Conservation (phyloP, 2,888 invertebrate genomes). For the Atrina japonica region DNA sequence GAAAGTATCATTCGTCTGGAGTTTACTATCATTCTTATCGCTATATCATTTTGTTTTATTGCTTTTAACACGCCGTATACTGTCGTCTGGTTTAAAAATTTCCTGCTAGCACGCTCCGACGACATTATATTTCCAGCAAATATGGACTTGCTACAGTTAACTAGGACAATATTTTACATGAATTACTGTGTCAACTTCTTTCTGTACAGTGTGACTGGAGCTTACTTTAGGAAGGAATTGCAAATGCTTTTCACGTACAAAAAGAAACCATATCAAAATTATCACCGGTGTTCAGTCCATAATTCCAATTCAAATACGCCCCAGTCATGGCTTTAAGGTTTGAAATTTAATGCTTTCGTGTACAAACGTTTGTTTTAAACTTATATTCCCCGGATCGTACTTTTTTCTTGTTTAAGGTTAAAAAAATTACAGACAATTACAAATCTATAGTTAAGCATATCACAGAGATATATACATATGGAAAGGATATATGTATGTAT, state of each 20-base stretch:
- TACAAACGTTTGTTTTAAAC: no score
- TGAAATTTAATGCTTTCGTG: no score
- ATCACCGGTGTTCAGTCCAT: conserved; percentile 56
- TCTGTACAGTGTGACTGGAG: conserved; percentile 74
- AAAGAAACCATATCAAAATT: conserved; percentile 51
- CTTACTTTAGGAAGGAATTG: conserved; percentile 73
- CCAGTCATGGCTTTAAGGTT: conserved; percentile 18
- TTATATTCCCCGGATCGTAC: no score
- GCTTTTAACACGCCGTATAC: conserved; percentile 76
- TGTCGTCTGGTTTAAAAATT: conserved; percentile 72
- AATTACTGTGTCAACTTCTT: conserved; percentile 77
- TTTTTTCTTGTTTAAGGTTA: no score
- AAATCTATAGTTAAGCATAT: no score
- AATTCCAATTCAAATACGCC: conserved; percentile 59
- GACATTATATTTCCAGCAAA: conserved; percentile 31
- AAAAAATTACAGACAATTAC: no score
- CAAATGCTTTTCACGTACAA: conserved; percentile 65
- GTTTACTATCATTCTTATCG: conserved; percentile 75
- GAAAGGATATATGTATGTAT: no score
- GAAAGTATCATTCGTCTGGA: conserved; percentile 75
- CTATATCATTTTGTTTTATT: conserved; percentile 76
- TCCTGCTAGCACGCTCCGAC: conserved; percentile 12
- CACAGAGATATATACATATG: no score
- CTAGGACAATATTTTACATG: conserved; percentile 72
- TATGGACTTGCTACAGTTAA: conserved; percentile 59